Evolutionary conservation across 2,113 vertebrate genomes (phyloP).

Genomic region (Mormyrus iriodes): DNA sequence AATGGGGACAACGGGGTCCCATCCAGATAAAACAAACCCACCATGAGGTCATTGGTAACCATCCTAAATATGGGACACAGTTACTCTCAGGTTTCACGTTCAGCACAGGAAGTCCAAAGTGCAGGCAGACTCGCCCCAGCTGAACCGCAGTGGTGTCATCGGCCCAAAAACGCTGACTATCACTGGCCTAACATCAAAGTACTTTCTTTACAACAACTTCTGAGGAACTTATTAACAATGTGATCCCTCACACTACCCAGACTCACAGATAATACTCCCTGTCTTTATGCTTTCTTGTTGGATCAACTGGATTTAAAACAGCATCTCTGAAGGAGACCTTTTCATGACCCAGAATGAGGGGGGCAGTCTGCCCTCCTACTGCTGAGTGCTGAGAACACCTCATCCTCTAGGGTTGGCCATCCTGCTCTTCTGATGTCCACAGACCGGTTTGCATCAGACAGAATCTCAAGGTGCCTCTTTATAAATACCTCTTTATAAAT

Average conservation of each 20-base stretch:
- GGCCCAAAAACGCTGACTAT: neutral
- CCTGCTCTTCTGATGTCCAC: neutral
- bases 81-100: neutral
- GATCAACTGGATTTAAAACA: neutral
- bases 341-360: neutral
- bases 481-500: neutral
- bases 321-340: neutral
- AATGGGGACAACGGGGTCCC: neutral
- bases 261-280: neutral
- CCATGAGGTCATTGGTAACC: neutral
- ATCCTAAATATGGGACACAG: neutral
- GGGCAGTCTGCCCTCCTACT: neutral
- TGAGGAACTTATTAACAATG: neutral
- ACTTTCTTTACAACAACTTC: neutral
- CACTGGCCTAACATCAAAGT: neutral
- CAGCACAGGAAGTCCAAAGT: neutral
- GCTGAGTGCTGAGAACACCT: neutral
- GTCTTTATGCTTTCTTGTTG: neutral
- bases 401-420: fast-evolving
- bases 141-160: neutral
- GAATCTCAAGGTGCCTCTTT: neutral
- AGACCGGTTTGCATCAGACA: neutral
- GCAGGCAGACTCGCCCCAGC: neutral
- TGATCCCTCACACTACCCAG: neutral
- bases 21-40: slow-evolving; percentile 1